Conservation (phyloP, 2,888 invertebrate species). For the Tiliacea aurago region DNA sequence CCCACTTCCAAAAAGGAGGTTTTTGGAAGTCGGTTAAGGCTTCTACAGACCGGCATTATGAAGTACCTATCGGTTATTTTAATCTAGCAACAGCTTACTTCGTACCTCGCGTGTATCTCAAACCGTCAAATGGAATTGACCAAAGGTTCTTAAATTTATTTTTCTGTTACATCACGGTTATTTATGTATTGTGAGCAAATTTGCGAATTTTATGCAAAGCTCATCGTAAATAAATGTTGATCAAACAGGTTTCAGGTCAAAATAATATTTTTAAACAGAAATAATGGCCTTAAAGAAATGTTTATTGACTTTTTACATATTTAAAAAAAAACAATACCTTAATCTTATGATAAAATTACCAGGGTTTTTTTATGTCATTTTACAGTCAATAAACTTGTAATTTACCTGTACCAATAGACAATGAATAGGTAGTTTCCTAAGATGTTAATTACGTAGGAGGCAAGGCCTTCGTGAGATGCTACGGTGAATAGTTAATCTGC, state of each 20-base stretch:
- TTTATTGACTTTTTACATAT: slow-evolving; percentile 17
- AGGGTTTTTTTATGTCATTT: background rate
- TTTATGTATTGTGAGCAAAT: slow-evolving; percentile 7
- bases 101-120: background rate
- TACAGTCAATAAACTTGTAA: background rate
- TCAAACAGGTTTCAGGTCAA: slow-evolving; percentile 34
- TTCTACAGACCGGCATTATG: too few species aligned
- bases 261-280: slow-evolving; percentile 21
- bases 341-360: background rate
- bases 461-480: slow-evolving; percentile 26
- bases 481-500: slow-evolving; percentile 54
- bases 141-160: background rate
- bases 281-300: slow-evolving; percentile 17
- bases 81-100: background rate
- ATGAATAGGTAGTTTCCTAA: slow-evolving; percentile 22
- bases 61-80: background rate
- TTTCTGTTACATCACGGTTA: background rate
- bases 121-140: slow-evolving; percentile 11
- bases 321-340: slow-evolving; percentile 1
- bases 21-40: too few species aligned
- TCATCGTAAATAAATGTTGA: slow-evolving; percentile 41
- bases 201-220: slow-evolving; percentile 35
- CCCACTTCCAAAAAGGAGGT: too few species aligned
- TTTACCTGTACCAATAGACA: slow-evolving; percentile 17
- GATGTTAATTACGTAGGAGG: slow-evolving; percentile 49